These are phyloP conservation scores for Pseudomugil gertrudae DNA, from an alignment of 2,797 vertebrate genomes.

Conservation along the genomic window DNA sequence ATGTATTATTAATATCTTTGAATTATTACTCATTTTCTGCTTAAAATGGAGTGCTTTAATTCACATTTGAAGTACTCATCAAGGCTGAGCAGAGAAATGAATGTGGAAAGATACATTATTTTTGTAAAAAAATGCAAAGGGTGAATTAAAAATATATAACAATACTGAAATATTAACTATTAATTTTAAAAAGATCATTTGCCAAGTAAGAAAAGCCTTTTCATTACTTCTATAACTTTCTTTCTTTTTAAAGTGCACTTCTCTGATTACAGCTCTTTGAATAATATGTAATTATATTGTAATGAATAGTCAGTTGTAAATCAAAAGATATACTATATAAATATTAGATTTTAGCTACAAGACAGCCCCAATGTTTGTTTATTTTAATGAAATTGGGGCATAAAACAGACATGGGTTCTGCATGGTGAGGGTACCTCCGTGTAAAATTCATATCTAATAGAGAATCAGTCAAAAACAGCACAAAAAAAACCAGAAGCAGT, in stretches of 20 bases:
- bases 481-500: constrained; percentile 35
- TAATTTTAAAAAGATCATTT: constrained; percentile 85
- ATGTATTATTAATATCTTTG: constrained; percentile 87
- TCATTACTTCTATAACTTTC: constrained; percentile 72
- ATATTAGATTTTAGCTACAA: constrained; percentile 39
- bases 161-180: constrained; percentile 86
- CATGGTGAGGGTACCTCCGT: constrained; percentile 28
- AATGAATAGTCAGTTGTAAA: constrained; percentile 49
- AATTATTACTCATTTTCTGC: constrained; percentile 88
- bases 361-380: constrained; percentile 15
- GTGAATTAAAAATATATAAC: constrained; percentile 85
- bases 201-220: constrained; percentile 63
- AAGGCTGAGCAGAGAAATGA: constrained; percentile 78
- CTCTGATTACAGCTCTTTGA: constrained; percentile 49
- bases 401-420: constrained; percentile 34
- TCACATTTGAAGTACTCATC: constrained; percentile 87
- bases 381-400: constrained; percentile 35
- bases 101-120: constrained; percentile 86
- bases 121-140: constrained; percentile 85
- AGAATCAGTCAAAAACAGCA: constrained; percentile 30
- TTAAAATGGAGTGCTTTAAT: constrained; percentile 86
- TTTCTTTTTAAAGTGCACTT: constrained; percentile 56
- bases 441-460: constrained; percentile 40
- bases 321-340: constrained; percentile 43
- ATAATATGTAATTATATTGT: constrained; percentile 59